Base-by-base conservation (phyloP, 2,797 vertebrate genomes). In the Thalassophryne amazonica region DNA sequence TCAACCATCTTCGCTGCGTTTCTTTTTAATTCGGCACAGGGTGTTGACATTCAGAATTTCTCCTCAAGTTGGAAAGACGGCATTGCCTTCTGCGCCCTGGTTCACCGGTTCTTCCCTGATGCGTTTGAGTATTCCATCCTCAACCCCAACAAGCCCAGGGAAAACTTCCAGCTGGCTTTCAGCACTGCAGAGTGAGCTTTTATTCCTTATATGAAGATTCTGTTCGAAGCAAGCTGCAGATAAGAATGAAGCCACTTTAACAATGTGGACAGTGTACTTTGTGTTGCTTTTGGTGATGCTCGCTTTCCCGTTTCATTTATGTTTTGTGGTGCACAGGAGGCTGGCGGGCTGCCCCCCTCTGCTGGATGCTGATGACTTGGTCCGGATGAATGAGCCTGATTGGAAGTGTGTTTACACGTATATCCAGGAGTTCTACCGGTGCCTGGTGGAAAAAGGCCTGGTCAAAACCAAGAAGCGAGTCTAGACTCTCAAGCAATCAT, bases 391-490 rank as follows among this genome's bases (percentile, higher is more conserved):
- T 31, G 95, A 98, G 84, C 97, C 96, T 0, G 96, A 99, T 89
- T 99, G 97, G 97, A 99, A 99, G 89, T 99, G 96, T 83, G 95
- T 99, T 78, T 99, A 97, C 91, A 99, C 97, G 33, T 99, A 99
- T 91, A 94, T 99, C 86, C 97, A 98, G 89, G 97, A 99, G 84
- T 97, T 97, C 83, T 99, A 99, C 91, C 95, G 97, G 88, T 92
- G 93, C 86, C 93, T 99, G 88, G 97, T 99, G 88, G 93, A 98
- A 88, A 98, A 94, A 76, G 97, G 97, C 85, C 93, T 99, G 71
- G 97, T 99, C 81, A 99, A 99, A 91, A 98, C 95, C 88, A 99
- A 99, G 89, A 96, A 94, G 68, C 67, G 81, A 29, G 18, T 10
- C 5, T 87, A 77, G 69, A 65, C 30, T 37, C 15, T 12, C n/a